Evolutionary conservation across 92 coral and sea anemone species (phyloP), one percentile per base, ranked within the genome.

Genomic region (Paragorgia papillata): DNA sequence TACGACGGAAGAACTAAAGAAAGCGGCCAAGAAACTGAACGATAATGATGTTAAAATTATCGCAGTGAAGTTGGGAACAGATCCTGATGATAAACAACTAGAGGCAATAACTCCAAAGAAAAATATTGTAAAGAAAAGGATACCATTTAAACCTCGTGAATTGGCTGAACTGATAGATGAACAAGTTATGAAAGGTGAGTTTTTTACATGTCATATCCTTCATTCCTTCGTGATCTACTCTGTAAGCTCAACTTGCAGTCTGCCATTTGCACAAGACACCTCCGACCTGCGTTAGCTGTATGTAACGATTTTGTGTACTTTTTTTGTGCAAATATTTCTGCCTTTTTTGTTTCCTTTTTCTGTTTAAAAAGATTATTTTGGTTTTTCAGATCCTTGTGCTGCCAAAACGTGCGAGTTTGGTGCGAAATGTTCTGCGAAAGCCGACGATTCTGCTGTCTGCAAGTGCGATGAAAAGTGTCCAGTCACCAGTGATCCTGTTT

Each of bases 11-110:
- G 86, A 75, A 26, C 58, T 90, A n/a, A 75, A 80, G 46, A 57
- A n/a, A 17, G 89, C 90, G 54, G 89, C 84, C 13, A 86, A 79
- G 27, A 77, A 66, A 20, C 48, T 90, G 73, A 74, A 70, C 26
- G 69, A 79, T 2, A 69, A 63, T 28, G 73, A 55, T 10, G 83
- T 92, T 17, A 88, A 65, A n/a, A 79, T 88, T 22, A 75, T 92
- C 41, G 96, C 89, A 33, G 96, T 92, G 60, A 88, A 92, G 3
- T 43, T 92, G 43, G 97, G 97, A 20, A 66, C 76, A 19, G 81
- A 37, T 31, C 86, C 91, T 63, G 83, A 82, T 68, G 73, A 73
- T 32, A 53, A 28, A 4, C 57, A 67, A 51, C 66, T 89, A 44
- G 73, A 60, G 74, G 50, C 62, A 35, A 69, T 81, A 13, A 80